Base-by-base conservation (phyloP, 1,140 invertebrate species). In the Drosophila ananassae region DNA sequence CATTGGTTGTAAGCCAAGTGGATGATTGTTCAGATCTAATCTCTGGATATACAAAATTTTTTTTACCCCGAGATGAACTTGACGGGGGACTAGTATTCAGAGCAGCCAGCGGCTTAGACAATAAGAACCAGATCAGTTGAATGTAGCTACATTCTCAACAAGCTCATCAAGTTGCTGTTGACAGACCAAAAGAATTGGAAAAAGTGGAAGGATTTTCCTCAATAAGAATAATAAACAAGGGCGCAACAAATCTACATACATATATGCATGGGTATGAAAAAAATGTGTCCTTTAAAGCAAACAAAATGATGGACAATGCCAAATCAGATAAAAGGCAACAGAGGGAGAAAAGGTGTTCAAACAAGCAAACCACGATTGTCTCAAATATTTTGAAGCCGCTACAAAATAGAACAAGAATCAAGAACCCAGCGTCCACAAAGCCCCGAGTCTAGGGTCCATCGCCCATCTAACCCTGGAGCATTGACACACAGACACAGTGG, bases 301-400 rank as follows among this genome's bases (percentile, higher is more conserved):
- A 85, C 82, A 87, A 83, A 79, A 83, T 85, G 78, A 60, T 75
- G 60, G 64, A 87, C 82, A 87, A 77, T 77, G 67, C 67, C 68
- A 85, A 80, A 85, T 87, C 83, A 79, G 83, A 87, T 89, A 83
- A 87, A 79, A 82, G 62, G 64, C 58, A 55, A 72, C 66, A 52
- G 56, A 82, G 67, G 67, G 64, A 71, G 55, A 85, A 82, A 89
- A 89, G 83, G 83, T 89, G 83, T 89, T 89, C 83, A 89, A 89
- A 89, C 83, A 89, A 83, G 83, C 83, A 89, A 89, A 89, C 83
- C 83, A 89, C 83, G 83, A 89, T 89, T 89, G 84, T 89, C 87
- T 72, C 78, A 89, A 89, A 89, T 89, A 89, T 89, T 89, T 83
- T 89, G 83, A 89, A 79, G 84, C 84, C 53, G 60, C 60, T 79